Evolutionary conservation across 30 jellyfish, hydroid and myxozoan species (phyloP).

Genomic region (Nemopilema nomurai): DNA sequence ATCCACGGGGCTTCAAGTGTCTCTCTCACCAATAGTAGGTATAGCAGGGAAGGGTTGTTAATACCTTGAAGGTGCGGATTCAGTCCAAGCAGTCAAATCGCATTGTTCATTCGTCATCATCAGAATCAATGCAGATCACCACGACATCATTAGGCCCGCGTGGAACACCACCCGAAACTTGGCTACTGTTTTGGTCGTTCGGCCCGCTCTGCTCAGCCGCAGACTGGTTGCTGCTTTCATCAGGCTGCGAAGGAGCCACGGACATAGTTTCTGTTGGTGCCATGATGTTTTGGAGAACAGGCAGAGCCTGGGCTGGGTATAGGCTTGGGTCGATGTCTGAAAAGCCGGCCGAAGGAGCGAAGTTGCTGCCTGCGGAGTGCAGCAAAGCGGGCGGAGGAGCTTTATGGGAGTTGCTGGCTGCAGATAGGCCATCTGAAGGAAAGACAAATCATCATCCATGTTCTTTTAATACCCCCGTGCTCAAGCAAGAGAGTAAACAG

Average conservation of each 20-base stretch:
- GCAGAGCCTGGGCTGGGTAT: not conserved
- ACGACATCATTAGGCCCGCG: not conserved
- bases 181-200: too few relatives aligned
- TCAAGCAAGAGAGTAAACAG: too few relatives aligned
- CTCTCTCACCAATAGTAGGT: too few relatives aligned
- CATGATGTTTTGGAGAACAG: not conserved
- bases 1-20: too few relatives aligned
- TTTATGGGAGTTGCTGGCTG: not conserved
- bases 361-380: not conserved
- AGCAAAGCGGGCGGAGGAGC: not conserved
- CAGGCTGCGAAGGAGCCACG: not conserved
- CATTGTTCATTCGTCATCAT: not conserved
- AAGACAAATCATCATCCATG: too few relatives aligned
- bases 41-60: not conserved
- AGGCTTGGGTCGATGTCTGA: not conserved
- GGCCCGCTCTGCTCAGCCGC: not conserved
- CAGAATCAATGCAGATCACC: conserved; percentile 26
- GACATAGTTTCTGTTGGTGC: not conserved
- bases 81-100: not conserved
- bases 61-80: not conserved
- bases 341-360: not conserved
- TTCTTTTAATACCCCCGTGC: too few relatives aligned
- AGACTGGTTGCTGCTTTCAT: not conserved
- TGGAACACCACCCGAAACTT: too few relatives aligned
- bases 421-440: not conserved